Percentiles rank a stretch among this genome's conserved stretches.
These are phyloP conservation scores for Martes martes DNA, from an alignment of 2,113 vertebrate genomes.

Conservation along the genomic window DNA sequence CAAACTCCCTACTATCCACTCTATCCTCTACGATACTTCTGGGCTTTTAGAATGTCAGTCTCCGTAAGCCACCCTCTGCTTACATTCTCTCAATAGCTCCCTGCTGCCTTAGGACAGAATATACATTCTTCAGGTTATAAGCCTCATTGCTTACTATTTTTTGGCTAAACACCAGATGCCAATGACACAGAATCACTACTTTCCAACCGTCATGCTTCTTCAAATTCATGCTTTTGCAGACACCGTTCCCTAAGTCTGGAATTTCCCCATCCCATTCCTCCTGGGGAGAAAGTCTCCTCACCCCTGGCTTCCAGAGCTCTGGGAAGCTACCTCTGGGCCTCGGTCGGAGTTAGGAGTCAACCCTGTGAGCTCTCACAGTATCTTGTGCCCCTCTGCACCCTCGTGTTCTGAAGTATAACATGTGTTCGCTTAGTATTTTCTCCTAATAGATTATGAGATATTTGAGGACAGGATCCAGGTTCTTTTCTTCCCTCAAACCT, in stretches of 20 bases:
- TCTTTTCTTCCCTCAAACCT: not conserved
- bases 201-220: not conserved
- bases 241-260: not conserved
- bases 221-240: not conserved
- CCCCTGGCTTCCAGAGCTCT: not conserved
- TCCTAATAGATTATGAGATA: not conserved
- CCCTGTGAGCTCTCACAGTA: not conserved
- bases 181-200: not conserved
- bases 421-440: not conserved
- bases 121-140: not conserved
- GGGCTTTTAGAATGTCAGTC: not conserved
- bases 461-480: not conserved
- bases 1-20: not conserved
- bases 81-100: not conserved
- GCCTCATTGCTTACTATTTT: not conserved
- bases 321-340: not conserved
- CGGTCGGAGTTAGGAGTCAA: not conserved
- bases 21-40: not conserved
- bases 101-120: not conserved
- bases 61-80: not conserved
- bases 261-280: not conserved
- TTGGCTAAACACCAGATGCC: not conserved
- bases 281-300: not conserved
- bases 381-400: no score
- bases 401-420: rapidly evolving